A percentile compares a stretch with the other conserved stretches of the same genome.
phyloP scores from a whole-genome alignment of 2,888 invertebrate species.

The Drosophila paramelanica region DNA sequence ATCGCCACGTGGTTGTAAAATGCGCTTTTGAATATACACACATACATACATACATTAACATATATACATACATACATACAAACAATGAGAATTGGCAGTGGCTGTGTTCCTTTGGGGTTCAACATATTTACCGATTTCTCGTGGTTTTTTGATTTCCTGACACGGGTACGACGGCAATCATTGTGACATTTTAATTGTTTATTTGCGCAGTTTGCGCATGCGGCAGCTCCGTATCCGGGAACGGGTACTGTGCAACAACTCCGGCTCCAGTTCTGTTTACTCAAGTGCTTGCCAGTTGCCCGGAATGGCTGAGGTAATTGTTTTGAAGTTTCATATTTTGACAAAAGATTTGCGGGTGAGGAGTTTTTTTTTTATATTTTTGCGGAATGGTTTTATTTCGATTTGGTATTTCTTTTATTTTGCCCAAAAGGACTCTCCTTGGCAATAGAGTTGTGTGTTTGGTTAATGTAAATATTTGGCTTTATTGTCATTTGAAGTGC shows the following conservation, averaged over 20 bases:
- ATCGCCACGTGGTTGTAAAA: constrained; percentile 60
- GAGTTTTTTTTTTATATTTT: constrained; percentile 27
- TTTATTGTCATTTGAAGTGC: constrained; percentile 76
- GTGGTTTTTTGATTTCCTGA: constrained; percentile 79
- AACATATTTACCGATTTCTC: constrained; percentile 72
- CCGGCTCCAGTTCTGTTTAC: constrained; percentile 36
- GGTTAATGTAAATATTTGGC: constrained; percentile 66
- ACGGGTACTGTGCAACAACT: constrained; percentile 19
- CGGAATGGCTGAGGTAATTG: constrained; percentile 54
- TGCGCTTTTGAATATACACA: constrained; percentile 68
- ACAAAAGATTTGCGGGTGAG: constrained; percentile 74
- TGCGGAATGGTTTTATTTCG: background rate
- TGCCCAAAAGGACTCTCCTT: constrained; percentile 26
- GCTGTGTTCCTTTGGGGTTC: constrained; percentile 47
- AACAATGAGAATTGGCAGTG: background rate
- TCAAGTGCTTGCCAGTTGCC: constrained; percentile 60
- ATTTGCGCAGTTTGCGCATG: constrained; percentile 70
- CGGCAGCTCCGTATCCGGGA: constrained; percentile 18
- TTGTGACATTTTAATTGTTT: constrained; percentile 82
- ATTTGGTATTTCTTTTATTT: constrained; percentile 24
- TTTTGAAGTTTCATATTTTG: constrained; percentile 67
- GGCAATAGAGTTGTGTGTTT: no score
- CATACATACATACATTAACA: constrained; percentile 49
- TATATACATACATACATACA: constrained; percentile 5
- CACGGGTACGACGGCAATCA: constrained; percentile 80